Base-by-base conservation (phyloP, 2,113 vertebrate genomes). In the Ciconia boyciana region DNA sequence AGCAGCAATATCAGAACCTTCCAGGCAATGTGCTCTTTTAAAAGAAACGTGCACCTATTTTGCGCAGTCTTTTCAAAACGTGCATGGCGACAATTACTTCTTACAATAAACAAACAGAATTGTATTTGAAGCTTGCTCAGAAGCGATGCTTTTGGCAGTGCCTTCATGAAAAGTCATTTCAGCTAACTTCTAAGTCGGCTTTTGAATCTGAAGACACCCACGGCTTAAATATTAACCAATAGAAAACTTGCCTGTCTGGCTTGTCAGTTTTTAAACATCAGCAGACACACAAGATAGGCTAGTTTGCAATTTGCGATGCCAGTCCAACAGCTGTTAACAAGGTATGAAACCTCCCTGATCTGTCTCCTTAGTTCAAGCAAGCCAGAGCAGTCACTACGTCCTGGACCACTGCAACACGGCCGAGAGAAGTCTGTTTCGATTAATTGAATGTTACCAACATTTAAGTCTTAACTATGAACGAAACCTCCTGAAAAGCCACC, bases 11-110 rank as follows among this genome's bases (percentile, higher is more conserved):
- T 65, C 88, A 91, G 76, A 85, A 87, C 96, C 80, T 94, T 92
- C 74, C 58, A 66, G 94, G 87, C 89, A 93, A 80, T 1, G 84
- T 19, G 61, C 69, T 89, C 94, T 94, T 81, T 34, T 51, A 90
- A 79, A 96, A 95, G 90, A 80, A 88, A 93, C 22, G 28, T 89
- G 83, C 94, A 80, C 88, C 88, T 89, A 28, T 92, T 97, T 96
- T 95, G 93, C 89, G 81, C 97, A 94, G 94, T 17, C 21, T 92
- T 94, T 93, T 85, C 55, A 17, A 36, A 78, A 36, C 0, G 0
- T 7, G 52, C 68, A 90, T 2, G 68, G 93, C 17, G 1, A 80
- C 66, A 22, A 31, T 6, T 6, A 13, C 82, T 92, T 93, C 94
- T 95, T 76, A 90, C 92, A 25, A 75, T 2, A 32, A 36, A 41